Evolutionary conservation across 2,113 vertebrate genomes (phyloP).

Genomic region (Neogale vison): DNA sequence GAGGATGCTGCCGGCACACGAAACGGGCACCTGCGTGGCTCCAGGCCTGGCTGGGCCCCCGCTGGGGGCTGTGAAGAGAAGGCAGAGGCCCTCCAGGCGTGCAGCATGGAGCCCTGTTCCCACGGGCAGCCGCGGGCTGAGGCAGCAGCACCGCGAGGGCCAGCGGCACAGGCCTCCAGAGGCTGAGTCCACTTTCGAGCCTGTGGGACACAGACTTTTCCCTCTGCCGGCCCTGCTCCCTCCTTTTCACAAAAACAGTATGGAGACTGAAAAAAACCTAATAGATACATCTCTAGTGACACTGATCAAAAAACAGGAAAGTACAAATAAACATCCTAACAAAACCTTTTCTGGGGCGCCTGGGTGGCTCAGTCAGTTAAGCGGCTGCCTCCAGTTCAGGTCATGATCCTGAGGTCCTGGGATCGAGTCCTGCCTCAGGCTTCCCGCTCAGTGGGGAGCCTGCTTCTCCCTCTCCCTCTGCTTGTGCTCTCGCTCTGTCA

Average conservation of each 20-base stretch:
- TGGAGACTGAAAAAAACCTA: neutral
- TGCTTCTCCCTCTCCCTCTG: neutral
- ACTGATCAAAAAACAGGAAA: neutral
- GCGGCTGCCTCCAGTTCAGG: neutral
- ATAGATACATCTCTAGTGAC: neutral
- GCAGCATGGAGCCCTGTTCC: neutral
- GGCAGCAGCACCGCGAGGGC: neutral
- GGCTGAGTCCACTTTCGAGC: neutral
- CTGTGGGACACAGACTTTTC: neutral
- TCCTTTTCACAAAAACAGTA: neutral
- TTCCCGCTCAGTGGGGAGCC: neutral
- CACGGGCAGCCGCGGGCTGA: neutral
- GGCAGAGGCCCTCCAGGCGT: neutral
- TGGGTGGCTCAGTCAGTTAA: neutral
- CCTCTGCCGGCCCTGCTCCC: neutral
- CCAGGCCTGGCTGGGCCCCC: accelerated
- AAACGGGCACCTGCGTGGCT: accelerated
- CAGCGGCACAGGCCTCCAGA: neutral
- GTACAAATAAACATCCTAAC: neutral
- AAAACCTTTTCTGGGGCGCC: neutral
- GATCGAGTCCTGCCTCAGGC: neutral
- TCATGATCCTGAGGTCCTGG: neutral
- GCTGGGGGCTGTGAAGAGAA: neutral
- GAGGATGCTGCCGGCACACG: neutral
- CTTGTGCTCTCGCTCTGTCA: neutral